Conservation (phyloP, 2,888 invertebrate genomes). For the Osmoderma eremita region DNA sequence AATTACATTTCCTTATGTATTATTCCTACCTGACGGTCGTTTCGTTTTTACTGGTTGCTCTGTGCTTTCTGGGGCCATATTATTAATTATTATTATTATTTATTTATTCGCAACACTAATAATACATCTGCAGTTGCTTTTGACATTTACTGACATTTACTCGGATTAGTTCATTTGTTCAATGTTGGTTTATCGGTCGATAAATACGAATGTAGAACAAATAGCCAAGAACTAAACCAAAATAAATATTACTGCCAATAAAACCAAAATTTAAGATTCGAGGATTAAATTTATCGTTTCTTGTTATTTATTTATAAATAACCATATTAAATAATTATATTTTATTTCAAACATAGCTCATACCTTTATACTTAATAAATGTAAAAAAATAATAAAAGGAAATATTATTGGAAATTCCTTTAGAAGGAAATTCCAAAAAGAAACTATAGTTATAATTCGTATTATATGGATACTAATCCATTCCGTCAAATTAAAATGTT, state of each 20-base stretch:
- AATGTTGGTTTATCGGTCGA: slow-evolving; percentile 23
- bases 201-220: slow-evolving; percentile 14
- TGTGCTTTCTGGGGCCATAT: slow-evolving; percentile 60
- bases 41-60: slow-evolving; percentile 65
- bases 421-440: too few relatives aligned
- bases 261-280: not conserved
- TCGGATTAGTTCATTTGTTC: not conserved
- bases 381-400: too few relatives aligned
- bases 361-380: too few relatives aligned
- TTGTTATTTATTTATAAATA: too few relatives aligned
- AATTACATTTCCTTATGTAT: slow-evolving; percentile 31
- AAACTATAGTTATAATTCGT: too few relatives aligned
- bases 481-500: too few relatives aligned
- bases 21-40: slow-evolving; percentile 68
- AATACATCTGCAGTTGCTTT: not conserved
- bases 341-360: too few relatives aligned
- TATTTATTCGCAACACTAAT: slow-evolving; percentile 24
- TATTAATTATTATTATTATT: slow-evolving; percentile 25
- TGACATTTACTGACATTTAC: slow-evolving; percentile 35
- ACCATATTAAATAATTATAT: too few relatives aligned
- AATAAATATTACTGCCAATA: not conserved
- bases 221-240: slow-evolving; percentile 1
- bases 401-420: too few relatives aligned
- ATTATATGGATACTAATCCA: too few relatives aligned
- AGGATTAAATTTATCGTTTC: too few relatives aligned